Conservation (phyloP, 2,797 vertebrate species). For the Hydrophis major region DNA sequence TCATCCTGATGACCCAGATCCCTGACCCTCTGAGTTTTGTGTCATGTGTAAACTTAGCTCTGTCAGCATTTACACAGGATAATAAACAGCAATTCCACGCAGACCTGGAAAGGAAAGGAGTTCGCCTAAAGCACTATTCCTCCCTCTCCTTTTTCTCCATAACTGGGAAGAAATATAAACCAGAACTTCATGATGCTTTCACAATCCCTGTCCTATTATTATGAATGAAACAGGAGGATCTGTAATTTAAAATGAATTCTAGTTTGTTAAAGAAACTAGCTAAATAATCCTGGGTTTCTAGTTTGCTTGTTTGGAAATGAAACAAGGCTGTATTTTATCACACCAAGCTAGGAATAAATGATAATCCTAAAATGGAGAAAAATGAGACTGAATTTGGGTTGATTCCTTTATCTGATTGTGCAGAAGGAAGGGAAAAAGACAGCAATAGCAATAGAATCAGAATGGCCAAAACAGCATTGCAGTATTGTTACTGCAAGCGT, state of each 20-base stretch:
- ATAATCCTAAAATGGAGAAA: not conserved
- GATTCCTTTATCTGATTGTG: not conserved
- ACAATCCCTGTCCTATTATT: not conserved
- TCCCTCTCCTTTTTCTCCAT: not conserved
- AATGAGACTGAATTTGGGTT: not conserved
- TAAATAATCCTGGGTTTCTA: not conserved
- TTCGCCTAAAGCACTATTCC: not conserved
- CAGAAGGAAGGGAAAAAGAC: not conserved
- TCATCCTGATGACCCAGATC: not conserved
- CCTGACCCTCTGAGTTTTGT: not conserved
- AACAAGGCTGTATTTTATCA: not conserved
- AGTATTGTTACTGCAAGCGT: not conserved
- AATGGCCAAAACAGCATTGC: not conserved
- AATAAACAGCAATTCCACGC: not conserved
- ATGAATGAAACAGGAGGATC: not conserved
- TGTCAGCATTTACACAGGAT: not conserved
- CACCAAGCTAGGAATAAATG: not conserved
- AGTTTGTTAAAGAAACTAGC: not conserved
- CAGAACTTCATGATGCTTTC: not conserved
- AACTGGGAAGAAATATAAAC: not conserved
- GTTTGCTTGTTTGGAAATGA: not conserved
- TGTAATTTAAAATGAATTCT: not conserved
- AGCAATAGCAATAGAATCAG: not conserved
- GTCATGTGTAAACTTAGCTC: not conserved
- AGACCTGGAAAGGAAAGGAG: not conserved